phyloP scores from a whole-genome alignment of 2,797 vertebrate genomes.

The Staurois parvus region DNA sequence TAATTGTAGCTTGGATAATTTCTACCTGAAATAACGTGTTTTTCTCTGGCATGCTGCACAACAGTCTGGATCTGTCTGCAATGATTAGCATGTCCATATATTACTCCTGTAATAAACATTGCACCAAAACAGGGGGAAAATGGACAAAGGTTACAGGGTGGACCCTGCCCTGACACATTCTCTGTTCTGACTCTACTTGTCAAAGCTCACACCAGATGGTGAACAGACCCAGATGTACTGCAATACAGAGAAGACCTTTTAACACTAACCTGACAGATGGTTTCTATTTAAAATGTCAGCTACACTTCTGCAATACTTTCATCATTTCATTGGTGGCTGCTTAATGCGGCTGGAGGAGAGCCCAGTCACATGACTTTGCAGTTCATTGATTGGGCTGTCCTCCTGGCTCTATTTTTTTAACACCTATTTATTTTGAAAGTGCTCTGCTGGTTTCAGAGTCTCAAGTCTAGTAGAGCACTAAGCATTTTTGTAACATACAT shows the following conservation, averaged over 20 bases:
- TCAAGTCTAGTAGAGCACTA: too few species aligned
- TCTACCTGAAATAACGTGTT: conserved; percentile 1
- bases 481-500: too few species aligned
- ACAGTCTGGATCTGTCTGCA: conserved; percentile 17
- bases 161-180: conserved; percentile 12
- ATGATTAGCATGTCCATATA: conserved; percentile 17
- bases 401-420: too few species aligned
- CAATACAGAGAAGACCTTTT: conserved; percentile 9
- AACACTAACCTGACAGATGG: conserved; percentile 39
- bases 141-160: conserved; percentile 8
- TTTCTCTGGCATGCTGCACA: neutral
- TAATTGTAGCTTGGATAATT: conserved; percentile 17
- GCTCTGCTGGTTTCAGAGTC: too few species aligned
- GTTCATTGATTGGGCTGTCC: too few species aligned
- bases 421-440: too few species aligned
- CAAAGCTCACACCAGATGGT: conserved; percentile 34
- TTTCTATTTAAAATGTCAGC: conserved; percentile 22
- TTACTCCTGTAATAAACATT: neutral
- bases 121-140: conserved; percentile 1
- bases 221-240: conserved; percentile 38
- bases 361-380: too few species aligned
- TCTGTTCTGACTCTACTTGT: conserved; percentile 19
- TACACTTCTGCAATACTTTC: conserved; percentile 11
- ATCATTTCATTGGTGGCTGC: conserved; percentile 29
- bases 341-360: too few species aligned